Evolutionary conservation across 2,797 vertebrate species (phyloP).

Genomic region (Mormyrops boulengeri): DNA sequence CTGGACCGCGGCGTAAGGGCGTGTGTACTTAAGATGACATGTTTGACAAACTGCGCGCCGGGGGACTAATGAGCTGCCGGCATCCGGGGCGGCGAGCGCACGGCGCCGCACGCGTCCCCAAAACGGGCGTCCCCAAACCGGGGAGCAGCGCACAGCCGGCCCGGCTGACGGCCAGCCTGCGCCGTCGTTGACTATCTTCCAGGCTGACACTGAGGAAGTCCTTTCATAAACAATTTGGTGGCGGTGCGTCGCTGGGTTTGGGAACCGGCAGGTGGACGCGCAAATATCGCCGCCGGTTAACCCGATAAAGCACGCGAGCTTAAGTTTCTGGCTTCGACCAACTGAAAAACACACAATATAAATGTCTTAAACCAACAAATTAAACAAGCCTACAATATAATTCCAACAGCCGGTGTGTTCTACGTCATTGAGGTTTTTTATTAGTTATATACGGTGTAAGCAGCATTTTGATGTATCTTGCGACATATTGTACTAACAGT

Average conservation of each 20-base stretch:
- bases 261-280: neutral
- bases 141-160: neutral
- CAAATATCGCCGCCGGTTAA: neutral
- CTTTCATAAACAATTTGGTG: neutral
- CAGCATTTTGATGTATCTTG: neutral
- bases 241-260: neutral
- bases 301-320: neutral
- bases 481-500: neutral
- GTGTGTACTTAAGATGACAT: neutral
- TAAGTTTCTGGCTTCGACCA: neutral
- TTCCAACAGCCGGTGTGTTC: neutral
- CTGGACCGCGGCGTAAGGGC: neutral
- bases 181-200: neutral
- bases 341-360: neutral
- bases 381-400: neutral
- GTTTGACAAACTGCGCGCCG: neutral
- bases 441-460: neutral
- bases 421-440: neutral
- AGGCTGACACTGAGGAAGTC: neutral
- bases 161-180: neutral
- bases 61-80: neutral
- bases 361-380: neutral
- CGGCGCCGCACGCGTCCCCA: neutral
- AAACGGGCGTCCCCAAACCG: no score
- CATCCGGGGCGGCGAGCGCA: neutral